These are phyloP conservation scores for Salvator merianae DNA, from an alignment of 2,113 vertebrate species.

Conservation along the genomic window DNA sequence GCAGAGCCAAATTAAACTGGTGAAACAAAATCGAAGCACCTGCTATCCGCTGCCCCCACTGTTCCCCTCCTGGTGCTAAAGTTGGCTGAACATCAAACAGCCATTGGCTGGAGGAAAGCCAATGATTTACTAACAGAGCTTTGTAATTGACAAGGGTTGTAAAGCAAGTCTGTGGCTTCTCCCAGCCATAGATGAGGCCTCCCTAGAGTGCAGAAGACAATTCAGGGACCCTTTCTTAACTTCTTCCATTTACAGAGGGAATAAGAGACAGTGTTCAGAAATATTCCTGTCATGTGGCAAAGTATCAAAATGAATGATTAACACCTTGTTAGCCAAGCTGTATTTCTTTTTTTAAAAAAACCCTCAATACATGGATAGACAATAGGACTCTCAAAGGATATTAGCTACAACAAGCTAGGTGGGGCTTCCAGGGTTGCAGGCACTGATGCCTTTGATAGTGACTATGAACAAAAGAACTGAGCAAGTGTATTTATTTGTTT, in stretches of 20 bases:
- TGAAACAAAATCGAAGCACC: too few species aligned
- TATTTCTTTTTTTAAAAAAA: too few species aligned
- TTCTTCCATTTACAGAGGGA: neutral
- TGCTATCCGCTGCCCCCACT: neutral
- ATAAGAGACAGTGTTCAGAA: neutral
- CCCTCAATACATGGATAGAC: too few species aligned
- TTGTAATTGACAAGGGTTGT: neutral
- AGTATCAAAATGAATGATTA: too few species aligned
- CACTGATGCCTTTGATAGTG: neutral
- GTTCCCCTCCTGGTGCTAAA: neutral
- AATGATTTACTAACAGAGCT: neutral
- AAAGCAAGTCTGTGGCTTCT: neutral
- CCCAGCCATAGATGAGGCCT: neutral
- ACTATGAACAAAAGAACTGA: neutral
- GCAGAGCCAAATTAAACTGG: neutral
- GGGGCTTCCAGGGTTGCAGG: too few species aligned
- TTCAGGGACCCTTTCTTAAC: neutral
- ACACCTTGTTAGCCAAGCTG: too few species aligned
- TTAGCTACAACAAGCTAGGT: neutral
- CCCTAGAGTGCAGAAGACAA: neutral
- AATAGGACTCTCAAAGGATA: neutral
- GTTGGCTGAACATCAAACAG: slow-evolving; percentile 8
- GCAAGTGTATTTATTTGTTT: neutral
- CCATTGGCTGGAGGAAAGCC: neutral
- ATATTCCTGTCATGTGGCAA: too few species aligned